phyloP scores from a whole-genome alignment of 2,888 invertebrate species.

The Willowsia nigromaculata region DNA sequence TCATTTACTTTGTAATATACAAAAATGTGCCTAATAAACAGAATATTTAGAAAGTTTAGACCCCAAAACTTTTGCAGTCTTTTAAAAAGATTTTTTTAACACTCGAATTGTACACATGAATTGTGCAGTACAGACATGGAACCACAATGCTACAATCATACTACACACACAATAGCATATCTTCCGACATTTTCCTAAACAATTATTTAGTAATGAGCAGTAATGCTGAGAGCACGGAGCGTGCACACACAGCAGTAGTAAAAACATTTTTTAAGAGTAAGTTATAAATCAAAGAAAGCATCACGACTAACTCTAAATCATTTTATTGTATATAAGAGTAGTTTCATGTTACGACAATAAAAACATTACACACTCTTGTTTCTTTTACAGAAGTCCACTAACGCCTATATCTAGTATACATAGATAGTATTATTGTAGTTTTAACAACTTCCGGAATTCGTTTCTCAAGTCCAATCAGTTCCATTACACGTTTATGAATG shows the following conservation, averaged over 20 bases:
- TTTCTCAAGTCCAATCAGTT: slow-evolving; percentile 6
- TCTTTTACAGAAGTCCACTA: not conserved
- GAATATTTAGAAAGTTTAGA: not conserved
- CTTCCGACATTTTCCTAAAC: not conserved
- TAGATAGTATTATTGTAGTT: not conserved
- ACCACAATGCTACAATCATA: not conserved
- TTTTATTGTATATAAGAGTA: not conserved
- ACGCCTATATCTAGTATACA: not conserved
- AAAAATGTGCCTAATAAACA: not conserved
- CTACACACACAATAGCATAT: not conserved
- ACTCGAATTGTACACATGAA: not conserved
- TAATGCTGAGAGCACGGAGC: not conserved
- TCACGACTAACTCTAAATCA: not conserved
- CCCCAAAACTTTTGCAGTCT: not conserved
- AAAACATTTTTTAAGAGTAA: not conserved
- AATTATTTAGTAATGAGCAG: not conserved
- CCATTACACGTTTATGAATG: not conserved
- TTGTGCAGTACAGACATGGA: not conserved
- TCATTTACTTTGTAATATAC: not conserved
- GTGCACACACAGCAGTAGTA: not conserved
- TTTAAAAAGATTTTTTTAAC: not conserved
- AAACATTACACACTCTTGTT: not conserved
- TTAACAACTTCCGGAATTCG: slow-evolving; percentile 21
- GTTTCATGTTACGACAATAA: not conserved
- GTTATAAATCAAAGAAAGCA: not conserved